Percentiles rank a stretch among this genome's conserved stretches.
These are phyloP conservation scores for Anabacerthia variegaticeps DNA, from an alignment of 2,797 vertebrate genomes.

Conservation along the genomic window DNA sequence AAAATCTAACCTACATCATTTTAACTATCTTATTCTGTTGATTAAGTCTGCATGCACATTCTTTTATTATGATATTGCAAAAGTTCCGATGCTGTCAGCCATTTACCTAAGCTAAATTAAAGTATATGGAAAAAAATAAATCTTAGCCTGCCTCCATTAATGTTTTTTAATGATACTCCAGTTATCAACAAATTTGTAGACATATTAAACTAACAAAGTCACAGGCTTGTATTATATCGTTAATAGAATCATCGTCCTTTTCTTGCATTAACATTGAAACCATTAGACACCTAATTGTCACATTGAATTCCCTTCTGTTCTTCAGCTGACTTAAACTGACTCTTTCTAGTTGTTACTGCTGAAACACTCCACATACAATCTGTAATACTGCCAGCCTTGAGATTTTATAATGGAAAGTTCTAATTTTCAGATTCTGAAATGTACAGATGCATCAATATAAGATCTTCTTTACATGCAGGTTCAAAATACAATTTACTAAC, in stretches of 20 bases:
- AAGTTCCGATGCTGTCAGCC: not conserved
- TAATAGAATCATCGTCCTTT: not conserved
- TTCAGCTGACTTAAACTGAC: not conserved
- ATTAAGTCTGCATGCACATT: not conserved
- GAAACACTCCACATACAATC: not conserved
- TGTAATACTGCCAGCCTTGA: not conserved
- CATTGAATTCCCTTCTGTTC: not conserved
- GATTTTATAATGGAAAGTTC: not conserved
- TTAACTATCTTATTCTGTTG: not conserved
- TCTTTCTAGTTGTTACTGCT: not conserved
- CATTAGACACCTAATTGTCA: not conserved
- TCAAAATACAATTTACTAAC: not conserved
- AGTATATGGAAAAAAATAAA: not conserved
- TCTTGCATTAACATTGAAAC: not conserved
- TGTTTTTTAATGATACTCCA: not conserved
- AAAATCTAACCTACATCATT: not conserved
- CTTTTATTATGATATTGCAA: not conserved
- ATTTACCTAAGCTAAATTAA: not conserved
- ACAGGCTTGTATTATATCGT: not conserved
- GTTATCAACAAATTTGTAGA: not conserved
- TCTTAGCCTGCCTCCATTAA: not conserved
- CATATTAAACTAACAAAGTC: not conserved
- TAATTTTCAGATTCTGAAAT: not conserved
- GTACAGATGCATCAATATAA: not conserved
- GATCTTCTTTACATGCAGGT: not conserved